These are phyloP conservation scores for Taenaris catops DNA, from an alignment of 2,888 invertebrate species.

Conservation along the genomic window DNA sequence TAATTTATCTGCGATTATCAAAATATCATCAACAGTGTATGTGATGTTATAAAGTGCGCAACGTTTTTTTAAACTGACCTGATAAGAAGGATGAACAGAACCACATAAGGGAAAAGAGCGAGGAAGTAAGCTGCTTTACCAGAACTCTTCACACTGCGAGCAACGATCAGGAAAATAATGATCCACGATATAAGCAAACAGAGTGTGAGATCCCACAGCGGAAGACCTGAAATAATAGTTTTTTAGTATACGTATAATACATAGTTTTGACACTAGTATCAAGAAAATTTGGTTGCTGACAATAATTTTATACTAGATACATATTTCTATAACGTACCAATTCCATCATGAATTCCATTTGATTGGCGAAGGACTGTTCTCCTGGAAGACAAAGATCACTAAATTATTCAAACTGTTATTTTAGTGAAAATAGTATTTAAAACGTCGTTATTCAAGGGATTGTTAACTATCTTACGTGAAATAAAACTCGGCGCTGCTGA, in stretches of 20 bases:
- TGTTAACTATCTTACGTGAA: constrained; percentile 74
- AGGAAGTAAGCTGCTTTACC: constrained; percentile 93
- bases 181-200: constrained; percentile 85
- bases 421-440: no score
- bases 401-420: no score
- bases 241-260: no score
- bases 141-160: constrained; percentile 87
- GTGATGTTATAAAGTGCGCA: no score
- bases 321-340: constrained; percentile 51
- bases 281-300: no score
- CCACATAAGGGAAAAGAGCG: constrained; percentile 91
- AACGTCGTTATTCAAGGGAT: no score
- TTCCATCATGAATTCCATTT: constrained; percentile 57
- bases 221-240: constrained; percentile 75
- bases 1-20: no score
- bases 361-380: constrained; percentile 55
- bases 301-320: no score
- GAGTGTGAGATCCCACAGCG: constrained; percentile 84
- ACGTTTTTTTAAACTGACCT: constrained; percentile 53
- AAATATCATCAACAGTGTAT: no score
- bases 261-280: no score
- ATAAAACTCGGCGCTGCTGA: constrained; percentile 80
- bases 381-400: constrained; percentile 47
- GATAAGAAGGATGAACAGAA: constrained; percentile 86
- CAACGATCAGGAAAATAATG: constrained; percentile 83